Evolutionary conservation across 2,113 vertebrate genomes (phyloP).

Genomic region (Pygathrix nemaeus): DNA sequence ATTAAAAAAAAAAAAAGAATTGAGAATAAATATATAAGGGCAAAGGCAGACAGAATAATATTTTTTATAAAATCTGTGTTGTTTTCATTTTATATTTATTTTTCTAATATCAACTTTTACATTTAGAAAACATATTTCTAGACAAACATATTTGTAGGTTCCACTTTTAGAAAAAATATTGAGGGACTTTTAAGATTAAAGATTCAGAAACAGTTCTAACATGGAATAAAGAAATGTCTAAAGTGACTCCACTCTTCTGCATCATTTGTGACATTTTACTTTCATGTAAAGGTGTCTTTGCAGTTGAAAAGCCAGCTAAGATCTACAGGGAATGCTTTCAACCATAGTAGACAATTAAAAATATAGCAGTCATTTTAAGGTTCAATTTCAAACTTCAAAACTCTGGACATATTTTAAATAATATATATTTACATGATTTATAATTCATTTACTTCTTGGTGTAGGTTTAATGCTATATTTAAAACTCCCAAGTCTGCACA

Average conservation of each 20-base stretch:
- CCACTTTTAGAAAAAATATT: background rate
- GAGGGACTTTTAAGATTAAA: background rate
- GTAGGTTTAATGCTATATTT: background rate
- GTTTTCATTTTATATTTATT: background rate
- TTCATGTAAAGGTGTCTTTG: background rate
- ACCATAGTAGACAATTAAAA: background rate
- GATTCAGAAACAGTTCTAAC: background rate
- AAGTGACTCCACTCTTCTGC: background rate
- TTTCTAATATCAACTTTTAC: background rate
- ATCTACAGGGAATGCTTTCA: background rate
- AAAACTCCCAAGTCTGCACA: background rate
- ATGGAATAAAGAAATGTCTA: background rate
- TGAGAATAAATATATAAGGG: background rate
- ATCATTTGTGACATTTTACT: background rate
- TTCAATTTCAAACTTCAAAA: conserved; percentile 30
- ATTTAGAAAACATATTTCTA: background rate
- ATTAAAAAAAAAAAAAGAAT: background rate
- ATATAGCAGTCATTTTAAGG: background rate
- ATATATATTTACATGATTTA: conserved; percentile 44
- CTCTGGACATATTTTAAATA: conserved; percentile 41
- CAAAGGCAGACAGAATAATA: background rate
- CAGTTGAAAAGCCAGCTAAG: background rate
- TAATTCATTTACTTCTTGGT: conserved; percentile 33
- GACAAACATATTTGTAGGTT: background rate
- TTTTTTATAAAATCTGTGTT: background rate